phyloP scores from a whole-genome alignment of 1,140 invertebrate genomes.

The Thaumetopoea pityocampa region DNA sequence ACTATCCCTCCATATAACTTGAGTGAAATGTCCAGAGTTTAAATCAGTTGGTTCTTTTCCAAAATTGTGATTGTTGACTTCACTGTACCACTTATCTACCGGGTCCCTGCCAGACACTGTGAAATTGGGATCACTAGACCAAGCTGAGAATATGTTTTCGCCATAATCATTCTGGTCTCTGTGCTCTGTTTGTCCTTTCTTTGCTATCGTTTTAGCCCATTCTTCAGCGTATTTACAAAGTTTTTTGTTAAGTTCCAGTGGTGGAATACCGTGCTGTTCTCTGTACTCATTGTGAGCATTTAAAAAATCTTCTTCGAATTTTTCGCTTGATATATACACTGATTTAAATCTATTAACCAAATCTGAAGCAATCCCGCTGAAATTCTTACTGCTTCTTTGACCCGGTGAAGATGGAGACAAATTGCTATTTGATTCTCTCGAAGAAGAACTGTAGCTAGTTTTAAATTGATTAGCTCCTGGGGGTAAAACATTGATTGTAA shows the following conservation, averaged over 20 bases:
- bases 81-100: constrained; percentile 85
- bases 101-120: constrained; percentile 81
- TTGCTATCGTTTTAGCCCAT: constrained; percentile 86
- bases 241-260: constrained; percentile 83
- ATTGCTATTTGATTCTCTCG: constrained; percentile 38
- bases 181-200: constrained; percentile 83
- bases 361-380: constrained; percentile 46
- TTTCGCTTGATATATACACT: constrained; percentile 45
- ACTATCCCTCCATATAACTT: constrained; percentile 88
- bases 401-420: constrained; percentile 36
- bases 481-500: constrained; percentile 82
- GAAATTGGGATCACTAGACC: constrained; percentile 84
- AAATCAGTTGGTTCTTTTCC: constrained; percentile 81
- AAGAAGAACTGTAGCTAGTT: constrained; percentile 21
- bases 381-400: constrained; percentile 55
- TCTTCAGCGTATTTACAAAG: constrained; percentile 85
- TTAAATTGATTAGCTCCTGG: constrained; percentile 59
- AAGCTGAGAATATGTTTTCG: constrained; percentile 88
- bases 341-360: constrained; percentile 56
- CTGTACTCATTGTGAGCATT: constrained; percentile 87
- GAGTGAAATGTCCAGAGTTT: constrained; percentile 84
- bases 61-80: constrained; percentile 78
- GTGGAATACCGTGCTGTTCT: constrained; percentile 81
- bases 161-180: constrained; percentile 85
- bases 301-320: constrained; percentile 80